Evolutionary conservation across 2,888 invertebrate species (phyloP).

Genomic region (Chesias legatella): DNA sequence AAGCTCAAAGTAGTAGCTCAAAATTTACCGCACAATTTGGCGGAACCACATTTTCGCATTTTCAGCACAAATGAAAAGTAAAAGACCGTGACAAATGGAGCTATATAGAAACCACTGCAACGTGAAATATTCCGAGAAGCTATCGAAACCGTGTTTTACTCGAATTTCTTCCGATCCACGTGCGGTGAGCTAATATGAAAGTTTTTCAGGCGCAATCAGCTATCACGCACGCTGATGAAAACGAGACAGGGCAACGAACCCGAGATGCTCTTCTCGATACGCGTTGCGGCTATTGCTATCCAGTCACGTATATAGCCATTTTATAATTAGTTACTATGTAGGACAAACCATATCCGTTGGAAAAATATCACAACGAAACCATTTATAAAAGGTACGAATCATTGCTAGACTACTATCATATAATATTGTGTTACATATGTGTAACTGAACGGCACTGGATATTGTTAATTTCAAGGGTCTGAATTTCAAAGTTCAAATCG

Average conservation of each 20-base stretch:
- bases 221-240: constrained; percentile 60
- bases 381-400: too few relatives aligned
- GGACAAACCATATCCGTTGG: background rate
- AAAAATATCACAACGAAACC: background rate
- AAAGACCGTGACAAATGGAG: constrained; percentile 16
- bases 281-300: constrained; percentile 22
- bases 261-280: constrained; percentile 39
- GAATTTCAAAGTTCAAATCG: too few relatives aligned
- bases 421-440: too few relatives aligned
- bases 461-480: too few relatives aligned
- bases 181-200: constrained; percentile 43
- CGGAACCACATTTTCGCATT: background rate
- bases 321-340: constrained; percentile 8
- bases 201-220: constrained; percentile 58
- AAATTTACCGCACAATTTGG: too few relatives aligned
- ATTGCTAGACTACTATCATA: too few relatives aligned
- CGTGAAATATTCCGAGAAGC: constrained; percentile 20
- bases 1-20: too few relatives aligned
- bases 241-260: constrained; percentile 71
- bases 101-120: constrained; percentile 25
- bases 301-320: constrained; percentile 3
- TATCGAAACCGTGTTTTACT: constrained; percentile 27
- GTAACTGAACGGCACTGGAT: too few relatives aligned
- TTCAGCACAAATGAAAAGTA: constrained; percentile 24
- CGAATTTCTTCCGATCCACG: constrained; percentile 29